Percentiles rank a stretch among this genome's conserved stretches.
Evolutionary conservation across 1,140 invertebrate species (phyloP).

Genomic region (Drosophila sproati): DNA sequence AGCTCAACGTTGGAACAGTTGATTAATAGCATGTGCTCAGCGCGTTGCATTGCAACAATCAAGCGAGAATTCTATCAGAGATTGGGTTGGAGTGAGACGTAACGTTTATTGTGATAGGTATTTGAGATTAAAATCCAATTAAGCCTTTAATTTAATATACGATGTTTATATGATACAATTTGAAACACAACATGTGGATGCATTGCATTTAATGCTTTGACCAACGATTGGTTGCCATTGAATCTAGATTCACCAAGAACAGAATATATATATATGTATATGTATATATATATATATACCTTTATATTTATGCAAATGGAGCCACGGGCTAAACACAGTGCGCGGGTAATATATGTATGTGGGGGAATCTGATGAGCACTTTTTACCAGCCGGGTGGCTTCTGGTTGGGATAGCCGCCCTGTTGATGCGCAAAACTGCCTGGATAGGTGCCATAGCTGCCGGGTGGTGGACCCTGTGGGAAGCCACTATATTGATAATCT

Average conservation of each 20-base stretch:
- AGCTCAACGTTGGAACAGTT: constrained; percentile 57
- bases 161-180: constrained; percentile 58
- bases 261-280: constrained; percentile 7
- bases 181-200: constrained; percentile 35
- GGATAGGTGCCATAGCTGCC: constrained; percentile 84
- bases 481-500: constrained; percentile 85
- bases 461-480: constrained; percentile 83
- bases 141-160: constrained; percentile 51
- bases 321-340: constrained; percentile 41
- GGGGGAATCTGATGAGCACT: neutral
- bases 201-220: constrained; percentile 71
- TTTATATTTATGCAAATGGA: constrained; percentile 21
- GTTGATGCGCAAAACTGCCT: constrained; percentile 84
- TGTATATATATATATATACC: too few relatives aligned
- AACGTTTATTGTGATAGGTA: constrained; percentile 69
- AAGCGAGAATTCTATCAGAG: constrained; percentile 60
- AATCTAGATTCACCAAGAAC: constrained; percentile 42
- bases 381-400: constrained; percentile 84
- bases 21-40: constrained; percentile 70
- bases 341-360: constrained; percentile 11
- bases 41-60: constrained; percentile 53
- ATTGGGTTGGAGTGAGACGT: constrained; percentile 34
- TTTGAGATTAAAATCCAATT: constrained; percentile 74
- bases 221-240: constrained; percentile 23
- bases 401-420: constrained; percentile 84